Conservation (phyloP, 2,797 vertebrate species). For the Dipus sagitta region DNA sequence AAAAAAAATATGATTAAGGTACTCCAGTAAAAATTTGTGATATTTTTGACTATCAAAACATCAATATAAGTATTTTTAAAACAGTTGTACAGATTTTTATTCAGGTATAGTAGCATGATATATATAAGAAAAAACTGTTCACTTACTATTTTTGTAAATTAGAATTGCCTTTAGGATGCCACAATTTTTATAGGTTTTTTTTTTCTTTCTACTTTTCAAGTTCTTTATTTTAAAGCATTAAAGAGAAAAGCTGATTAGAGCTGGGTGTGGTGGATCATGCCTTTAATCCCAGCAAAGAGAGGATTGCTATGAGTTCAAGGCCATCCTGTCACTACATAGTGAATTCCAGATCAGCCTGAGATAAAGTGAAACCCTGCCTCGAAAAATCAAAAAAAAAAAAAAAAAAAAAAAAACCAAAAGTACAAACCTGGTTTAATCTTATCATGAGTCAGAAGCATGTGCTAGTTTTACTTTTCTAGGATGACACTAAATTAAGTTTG, state of each 20-base stretch:
- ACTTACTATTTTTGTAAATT: conserved; percentile 64
- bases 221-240: conserved; percentile 74
- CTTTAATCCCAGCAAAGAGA: too few species aligned
- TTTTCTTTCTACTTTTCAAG: background rate
- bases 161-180: conserved; percentile 41
- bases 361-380: too few species aligned
- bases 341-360: too few species aligned
- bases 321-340: too few species aligned
- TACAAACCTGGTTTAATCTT: background rate
- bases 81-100: conserved; percentile 51
- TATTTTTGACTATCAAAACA: conserved; percentile 64
- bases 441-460: conserved; percentile 59
- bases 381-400: too few species aligned
- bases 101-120: conserved; percentile 50
- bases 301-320: too few species aligned
- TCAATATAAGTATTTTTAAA: conserved; percentile 58
- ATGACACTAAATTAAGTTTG: conserved; percentile 52
- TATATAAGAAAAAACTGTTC: background rate
- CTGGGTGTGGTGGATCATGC: too few species aligned
- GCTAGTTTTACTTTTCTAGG: conserved; percentile 51
- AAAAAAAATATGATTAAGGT: background rate
- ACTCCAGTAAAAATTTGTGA: conserved; percentile 32
- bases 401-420: too few species aligned
- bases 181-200: conserved; percentile 29
- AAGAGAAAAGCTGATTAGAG: conserved; percentile 49